These are phyloP conservation scores for Tanytarsus gracilentus DNA, from an alignment of 2,888 invertebrate species.

Conservation along the genomic window DNA sequence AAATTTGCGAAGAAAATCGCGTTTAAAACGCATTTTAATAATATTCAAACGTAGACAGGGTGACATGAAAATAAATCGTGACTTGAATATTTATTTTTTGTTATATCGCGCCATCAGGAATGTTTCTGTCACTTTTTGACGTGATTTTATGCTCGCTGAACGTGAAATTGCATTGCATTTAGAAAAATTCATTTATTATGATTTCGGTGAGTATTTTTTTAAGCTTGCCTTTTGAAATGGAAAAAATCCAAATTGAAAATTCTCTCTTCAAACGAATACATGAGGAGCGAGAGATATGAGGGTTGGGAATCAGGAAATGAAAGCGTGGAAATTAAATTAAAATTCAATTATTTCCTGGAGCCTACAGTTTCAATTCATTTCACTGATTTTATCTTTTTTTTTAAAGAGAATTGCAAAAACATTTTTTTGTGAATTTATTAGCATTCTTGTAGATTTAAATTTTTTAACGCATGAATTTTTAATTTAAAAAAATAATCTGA, in stretches of 20 bases:
- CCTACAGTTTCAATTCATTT: neutral
- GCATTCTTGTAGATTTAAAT: neutral
- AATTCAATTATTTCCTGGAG: neutral
- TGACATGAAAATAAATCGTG: slow-evolving; percentile 17
- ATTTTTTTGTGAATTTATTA: neutral
- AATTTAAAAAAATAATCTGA: too few species aligned
- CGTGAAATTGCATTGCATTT: neutral
- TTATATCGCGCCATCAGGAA: too few species aligned
- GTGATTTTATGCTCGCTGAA: neutral
- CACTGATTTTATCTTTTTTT: neutral
- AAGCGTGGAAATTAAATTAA: neutral
- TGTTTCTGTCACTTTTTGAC: neutral
- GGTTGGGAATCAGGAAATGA: neutral
- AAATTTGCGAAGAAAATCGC: neutral
- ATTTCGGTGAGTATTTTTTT: neutral
- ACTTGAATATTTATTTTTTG: slow-evolving; percentile 15
- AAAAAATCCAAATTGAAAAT: too few species aligned
- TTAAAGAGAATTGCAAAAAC: neutral
- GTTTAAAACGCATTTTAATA: slow-evolving; percentile 4
- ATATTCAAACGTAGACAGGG: neutral
- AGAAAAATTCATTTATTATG: neutral
- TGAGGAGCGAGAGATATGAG: too few species aligned
- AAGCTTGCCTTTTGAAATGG: neutral
- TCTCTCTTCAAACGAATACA: too few species aligned
- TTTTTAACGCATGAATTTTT: too few species aligned